Evolutionary conservation across 2,797 vertebrate genomes (phyloP), one percentile per base, ranked within the genome.

Genomic region (Erethizon dorsatum): DNA sequence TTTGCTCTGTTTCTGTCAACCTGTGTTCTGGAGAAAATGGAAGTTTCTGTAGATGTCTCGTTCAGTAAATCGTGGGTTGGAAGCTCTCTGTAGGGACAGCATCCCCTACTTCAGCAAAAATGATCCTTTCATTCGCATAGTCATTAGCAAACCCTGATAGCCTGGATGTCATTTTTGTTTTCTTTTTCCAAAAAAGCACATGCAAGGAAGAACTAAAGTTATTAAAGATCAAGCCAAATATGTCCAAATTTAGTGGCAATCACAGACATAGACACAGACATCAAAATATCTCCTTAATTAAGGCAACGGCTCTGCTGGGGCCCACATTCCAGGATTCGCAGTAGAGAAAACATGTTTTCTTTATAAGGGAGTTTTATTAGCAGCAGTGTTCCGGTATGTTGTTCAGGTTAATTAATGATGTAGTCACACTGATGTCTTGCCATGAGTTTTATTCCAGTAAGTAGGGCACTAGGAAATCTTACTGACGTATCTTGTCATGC

Each of bases 361-460:
- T 97, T 97, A 88, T 90, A 97, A 89, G 80, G 77, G 47, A 97
- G 96, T 97, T 98, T 98, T 97, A 97, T 98, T 98, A 97, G 97
- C 95, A 94, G 94, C 75, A 90, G 77, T 97, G 98, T 97, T 98
- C 97, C 47, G 83, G 97, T 98, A 96, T 97, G 96, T 96, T 89
- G 89, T 95, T 97, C 91, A 97, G 97, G 96, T 97, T 98, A 98
- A 98, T 98, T 98, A 98, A 97, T 96, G 97, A 97, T 97, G 87
- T 94, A 96, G 92, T 97, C 94, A 97, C 59, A 93, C 94, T 97
- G 97, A 91, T 97, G 89, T 96, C 91, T 97, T 95, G 97, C 97
- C 95, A 90, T 83, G 83, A 97, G 71, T 89, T 91, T 97, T 97
- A 96, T 97, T 97, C 96, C 56, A 94, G 96, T 95, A 95, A 97